Evolutionary conservation across 2,113 vertebrate species (phyloP).

Genomic region (Anas platyrhynchos): DNA sequence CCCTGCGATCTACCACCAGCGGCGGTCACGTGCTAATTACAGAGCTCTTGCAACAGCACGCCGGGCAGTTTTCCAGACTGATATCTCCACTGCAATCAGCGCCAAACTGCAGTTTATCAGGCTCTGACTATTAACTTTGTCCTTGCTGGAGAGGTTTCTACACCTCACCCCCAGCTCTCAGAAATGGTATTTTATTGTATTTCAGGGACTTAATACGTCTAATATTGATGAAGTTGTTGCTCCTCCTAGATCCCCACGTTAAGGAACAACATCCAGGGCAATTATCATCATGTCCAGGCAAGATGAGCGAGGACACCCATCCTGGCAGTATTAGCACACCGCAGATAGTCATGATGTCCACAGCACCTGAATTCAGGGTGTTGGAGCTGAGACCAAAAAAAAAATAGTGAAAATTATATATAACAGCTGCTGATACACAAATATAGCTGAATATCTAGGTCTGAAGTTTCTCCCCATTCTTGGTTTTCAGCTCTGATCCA

Average conservation of each 20-base stretch:
- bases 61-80: slow-evolving; percentile 9
- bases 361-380: background rate
- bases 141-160: background rate
- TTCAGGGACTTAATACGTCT: background rate
- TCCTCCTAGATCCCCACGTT: background rate
- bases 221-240: background rate
- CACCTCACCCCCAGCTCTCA: background rate
- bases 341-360: background rate
- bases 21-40: background rate
- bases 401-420: background rate
- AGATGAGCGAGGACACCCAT: background rate
- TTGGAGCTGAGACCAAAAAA: background rate
- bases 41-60: background rate
- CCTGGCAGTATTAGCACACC: background rate
- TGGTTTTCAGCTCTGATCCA: background rate
- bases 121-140: background rate
- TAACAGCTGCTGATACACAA: background rate
- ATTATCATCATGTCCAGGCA: background rate
- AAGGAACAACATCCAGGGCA: background rate
- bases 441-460: background rate
- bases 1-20: accelerated
- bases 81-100: slow-evolving; percentile 12
- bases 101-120: slow-evolving; percentile 10
- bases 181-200: background rate
- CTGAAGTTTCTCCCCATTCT: background rate